Evolutionary conservation across 2,113 vertebrate genomes (phyloP).

Genomic region (Spheniscus mendiculus): DNA sequence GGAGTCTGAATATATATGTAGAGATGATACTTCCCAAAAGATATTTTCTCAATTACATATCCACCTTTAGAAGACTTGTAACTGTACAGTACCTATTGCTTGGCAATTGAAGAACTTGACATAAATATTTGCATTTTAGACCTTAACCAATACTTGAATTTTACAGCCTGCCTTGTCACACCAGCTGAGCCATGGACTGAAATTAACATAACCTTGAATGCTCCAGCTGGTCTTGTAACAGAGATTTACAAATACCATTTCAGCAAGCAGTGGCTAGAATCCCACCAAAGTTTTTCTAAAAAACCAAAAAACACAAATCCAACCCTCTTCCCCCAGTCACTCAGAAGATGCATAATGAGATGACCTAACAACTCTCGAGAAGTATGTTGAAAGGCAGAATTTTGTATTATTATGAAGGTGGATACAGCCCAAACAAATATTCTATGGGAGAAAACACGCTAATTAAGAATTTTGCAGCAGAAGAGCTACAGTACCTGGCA

Average conservation of each 20-base stretch:
- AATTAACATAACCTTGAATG: slow-evolving; percentile 40
- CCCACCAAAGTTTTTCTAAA: neutral
- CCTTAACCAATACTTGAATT: slow-evolving; percentile 13
- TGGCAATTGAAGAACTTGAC: neutral
- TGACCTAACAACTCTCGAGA: neutral
- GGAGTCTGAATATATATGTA: neutral
- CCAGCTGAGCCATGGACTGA: neutral
- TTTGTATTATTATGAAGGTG: neutral
- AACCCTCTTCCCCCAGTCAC: neutral
- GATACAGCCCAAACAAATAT: neutral
- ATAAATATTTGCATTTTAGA: slow-evolving; percentile 41
- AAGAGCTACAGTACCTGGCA: neutral
- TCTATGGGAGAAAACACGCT: neutral
- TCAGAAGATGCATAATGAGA: neutral
- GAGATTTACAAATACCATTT: slow-evolving; percentile 40
- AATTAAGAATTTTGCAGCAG: slow-evolving; percentile 10
- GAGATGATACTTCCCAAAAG: neutral
- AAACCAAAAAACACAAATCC: neutral
- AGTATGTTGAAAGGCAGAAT: neutral
- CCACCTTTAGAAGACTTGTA: neutral
- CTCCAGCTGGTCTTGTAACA: slow-evolving; percentile 30
- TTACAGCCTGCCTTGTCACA: neutral
- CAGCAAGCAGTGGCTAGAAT: neutral
- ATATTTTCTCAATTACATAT: neutral
- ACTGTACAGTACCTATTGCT: neutral